phyloP scores from a whole-genome alignment of 2,888 invertebrate genomes.

The Phortica magna region DNA sequence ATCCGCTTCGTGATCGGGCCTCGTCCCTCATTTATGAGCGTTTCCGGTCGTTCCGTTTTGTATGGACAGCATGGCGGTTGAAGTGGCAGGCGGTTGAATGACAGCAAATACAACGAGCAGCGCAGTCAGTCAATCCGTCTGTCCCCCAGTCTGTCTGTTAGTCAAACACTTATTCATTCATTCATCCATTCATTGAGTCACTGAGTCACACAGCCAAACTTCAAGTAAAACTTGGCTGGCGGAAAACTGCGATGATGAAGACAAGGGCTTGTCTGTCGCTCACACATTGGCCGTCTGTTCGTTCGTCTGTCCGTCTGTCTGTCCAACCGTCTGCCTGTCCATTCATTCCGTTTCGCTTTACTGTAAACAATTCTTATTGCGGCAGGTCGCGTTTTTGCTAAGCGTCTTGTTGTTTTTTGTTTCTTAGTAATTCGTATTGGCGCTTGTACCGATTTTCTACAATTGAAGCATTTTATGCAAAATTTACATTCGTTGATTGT shows the following conservation, averaged over 20 bases:
- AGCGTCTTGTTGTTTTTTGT: slow-evolving; percentile 50
- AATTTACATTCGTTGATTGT: slow-evolving; percentile 54
- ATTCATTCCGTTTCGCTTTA: slow-evolving; percentile 1
- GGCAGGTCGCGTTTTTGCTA: slow-evolving; percentile 60
- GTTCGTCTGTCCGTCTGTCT: background rate
- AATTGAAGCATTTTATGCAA: slow-evolving; percentile 71
- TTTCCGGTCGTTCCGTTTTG: slow-evolving; percentile 64
- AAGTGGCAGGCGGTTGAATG: background rate
- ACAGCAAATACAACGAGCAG: slow-evolving; percentile 2
- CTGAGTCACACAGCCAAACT: slow-evolving; percentile 55
- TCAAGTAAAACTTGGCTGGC: slow-evolving; percentile 42
- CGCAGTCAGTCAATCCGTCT: background rate
- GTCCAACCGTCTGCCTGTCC: background rate
- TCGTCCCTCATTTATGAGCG: slow-evolving; percentile 62
- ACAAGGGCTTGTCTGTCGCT: slow-evolving; percentile 37
- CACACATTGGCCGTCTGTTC: too few species aligned
- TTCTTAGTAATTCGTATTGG: slow-evolving; percentile 51
- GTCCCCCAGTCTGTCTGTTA: slow-evolving; percentile 4
- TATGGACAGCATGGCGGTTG: background rate
- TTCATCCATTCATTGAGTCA: slow-evolving; percentile 41
- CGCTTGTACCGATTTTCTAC: slow-evolving; percentile 69
- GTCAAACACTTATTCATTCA: slow-evolving; percentile 38
- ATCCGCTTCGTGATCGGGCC: slow-evolving; percentile 37
- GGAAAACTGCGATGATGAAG: slow-evolving; percentile 24
- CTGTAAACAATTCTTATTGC: slow-evolving; percentile 49